A percentile compares a stretch with the other conserved stretches of the same genome.
Conservation (phyloP, 2,797 vertebrate species). For the Hapalemur alaotrensis region DNA sequence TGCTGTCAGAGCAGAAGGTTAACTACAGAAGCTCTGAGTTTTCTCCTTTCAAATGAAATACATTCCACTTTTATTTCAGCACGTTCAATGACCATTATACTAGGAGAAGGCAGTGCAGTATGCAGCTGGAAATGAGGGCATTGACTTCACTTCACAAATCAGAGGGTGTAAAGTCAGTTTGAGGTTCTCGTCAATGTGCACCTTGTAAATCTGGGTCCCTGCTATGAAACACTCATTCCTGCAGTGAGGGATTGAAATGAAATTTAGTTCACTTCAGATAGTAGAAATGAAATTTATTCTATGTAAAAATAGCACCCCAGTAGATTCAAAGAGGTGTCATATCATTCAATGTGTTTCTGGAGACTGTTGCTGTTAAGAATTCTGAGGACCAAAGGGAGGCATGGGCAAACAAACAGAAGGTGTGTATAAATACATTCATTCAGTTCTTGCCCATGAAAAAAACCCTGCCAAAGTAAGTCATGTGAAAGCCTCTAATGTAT, state of each 20-base stretch:
- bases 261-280: constrained; percentile 37
- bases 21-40: not conserved
- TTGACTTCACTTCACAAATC: constrained; percentile 7
- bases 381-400: not conserved
- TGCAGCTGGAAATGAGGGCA: not conserved
- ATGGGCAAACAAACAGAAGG: not conserved
- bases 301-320: constrained; percentile 53
- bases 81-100: not conserved
- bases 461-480: not conserved
- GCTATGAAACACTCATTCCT: not conserved
- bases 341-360: not conserved
- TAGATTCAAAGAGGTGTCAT: constrained; percentile 6
- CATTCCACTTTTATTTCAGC: not conserved
- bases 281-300: constrained; percentile 43
- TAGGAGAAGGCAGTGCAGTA: not conserved
- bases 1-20: not conserved
- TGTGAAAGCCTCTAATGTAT: accelerated
- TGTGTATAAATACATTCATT: not conserved
- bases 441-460: accelerated
- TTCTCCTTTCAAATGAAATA: not conserved
- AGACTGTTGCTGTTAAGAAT: constrained; percentile 29
- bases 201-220: constrained; percentile 19
- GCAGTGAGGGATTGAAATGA: not conserved
- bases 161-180: not conserved
- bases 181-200: accelerated